phyloP scores from a whole-genome alignment of 2,888 invertebrate genomes.

The Eretmocerus hayati region DNA sequence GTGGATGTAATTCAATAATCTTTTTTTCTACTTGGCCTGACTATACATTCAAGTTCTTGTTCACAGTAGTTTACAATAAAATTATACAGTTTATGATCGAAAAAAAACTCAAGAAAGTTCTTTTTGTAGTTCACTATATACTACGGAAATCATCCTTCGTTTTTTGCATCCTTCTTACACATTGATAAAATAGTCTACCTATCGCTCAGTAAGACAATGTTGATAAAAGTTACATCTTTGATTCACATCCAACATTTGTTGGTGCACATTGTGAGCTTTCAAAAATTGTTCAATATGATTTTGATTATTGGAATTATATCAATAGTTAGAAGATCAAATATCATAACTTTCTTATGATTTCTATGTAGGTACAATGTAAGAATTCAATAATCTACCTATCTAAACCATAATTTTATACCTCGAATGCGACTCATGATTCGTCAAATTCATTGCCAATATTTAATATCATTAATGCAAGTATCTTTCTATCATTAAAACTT shows the following conservation, averaged over 20 bases:
- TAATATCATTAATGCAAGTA: no score
- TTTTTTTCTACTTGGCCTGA: no score
- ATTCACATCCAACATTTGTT: conserved; percentile 5
- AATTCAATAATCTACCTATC: conserved; percentile 42
- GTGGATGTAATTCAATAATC: no score
- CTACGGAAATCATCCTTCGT: not conserved
- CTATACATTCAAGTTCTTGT: no score
- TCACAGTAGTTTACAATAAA: no score
- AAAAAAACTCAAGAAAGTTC: no score
- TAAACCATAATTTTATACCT: conserved; percentile 20
- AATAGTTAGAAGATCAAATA: conserved; percentile 36
- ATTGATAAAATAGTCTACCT: conserved; percentile 20
- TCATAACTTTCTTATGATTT: conserved; percentile 33
- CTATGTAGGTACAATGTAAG: conserved; percentile 34
- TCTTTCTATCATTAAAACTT: no score
- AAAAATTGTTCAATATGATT: conserved; percentile 17
- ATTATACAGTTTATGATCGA: no score
- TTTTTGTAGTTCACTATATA: no score
- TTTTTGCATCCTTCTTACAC: not conserved
- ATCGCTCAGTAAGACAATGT: conserved; percentile 24
- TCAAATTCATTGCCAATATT: no score
- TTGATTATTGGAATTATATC: conserved; percentile 35
- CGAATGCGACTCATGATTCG: conserved; percentile 18
- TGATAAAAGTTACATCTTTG: conserved; percentile 9
- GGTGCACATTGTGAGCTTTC: conserved; percentile 16